Percentiles rank a stretch among this genome's conserved stretches.
phyloP scores from a whole-genome alignment of 2,888 invertebrate species.

The Spilarctia lutea region DNA sequence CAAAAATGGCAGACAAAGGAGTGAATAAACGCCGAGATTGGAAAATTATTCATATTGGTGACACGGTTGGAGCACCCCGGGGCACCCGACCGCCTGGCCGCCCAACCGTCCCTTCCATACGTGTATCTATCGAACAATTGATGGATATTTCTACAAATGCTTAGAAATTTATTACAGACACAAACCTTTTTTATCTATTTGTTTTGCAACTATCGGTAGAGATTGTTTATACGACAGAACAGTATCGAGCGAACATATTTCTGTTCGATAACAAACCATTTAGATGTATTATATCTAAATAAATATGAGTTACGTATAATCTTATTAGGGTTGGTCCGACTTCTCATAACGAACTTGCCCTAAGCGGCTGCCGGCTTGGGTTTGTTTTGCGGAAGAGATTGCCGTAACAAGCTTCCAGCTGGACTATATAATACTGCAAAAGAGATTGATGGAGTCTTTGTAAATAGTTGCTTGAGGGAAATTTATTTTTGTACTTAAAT shows the following conservation, averaged over 20 bases:
- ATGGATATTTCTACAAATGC: conserved; percentile 59
- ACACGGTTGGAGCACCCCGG: conserved; percentile 53
- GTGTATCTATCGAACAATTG: conserved; percentile 46
- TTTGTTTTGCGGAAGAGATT: conserved; percentile 25
- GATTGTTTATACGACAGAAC: conserved; percentile 33
- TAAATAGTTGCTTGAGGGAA: not conserved
- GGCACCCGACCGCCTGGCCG: conserved; percentile 43
- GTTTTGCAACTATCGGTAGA: conserved; percentile 50
- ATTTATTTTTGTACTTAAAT: not conserved
- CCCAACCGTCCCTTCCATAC: conserved; percentile 21
- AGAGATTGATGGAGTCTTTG: not conserved
- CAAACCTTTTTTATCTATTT: conserved; percentile 56
- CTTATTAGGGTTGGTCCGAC: conserved; percentile 34
- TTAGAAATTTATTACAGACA: conserved; percentile 61
- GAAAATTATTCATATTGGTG: conserved; percentile 80
- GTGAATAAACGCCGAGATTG: conserved; percentile 73
- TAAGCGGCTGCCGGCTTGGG: conserved; percentile 27
- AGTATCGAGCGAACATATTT: conserved; percentile 27
- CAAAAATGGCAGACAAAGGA: conserved; percentile 69
- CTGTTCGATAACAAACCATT: conserved; percentile 21
- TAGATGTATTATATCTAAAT: conserved; percentile 29
- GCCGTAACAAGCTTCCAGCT: conserved; percentile 15
- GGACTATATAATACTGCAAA: conserved; percentile 14
- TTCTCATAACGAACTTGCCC: conserved; percentile 33
- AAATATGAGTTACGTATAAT: conserved; percentile 43